Conservation (phyloP, 2,113 vertebrate genomes). For the Eira barbara region DNA sequence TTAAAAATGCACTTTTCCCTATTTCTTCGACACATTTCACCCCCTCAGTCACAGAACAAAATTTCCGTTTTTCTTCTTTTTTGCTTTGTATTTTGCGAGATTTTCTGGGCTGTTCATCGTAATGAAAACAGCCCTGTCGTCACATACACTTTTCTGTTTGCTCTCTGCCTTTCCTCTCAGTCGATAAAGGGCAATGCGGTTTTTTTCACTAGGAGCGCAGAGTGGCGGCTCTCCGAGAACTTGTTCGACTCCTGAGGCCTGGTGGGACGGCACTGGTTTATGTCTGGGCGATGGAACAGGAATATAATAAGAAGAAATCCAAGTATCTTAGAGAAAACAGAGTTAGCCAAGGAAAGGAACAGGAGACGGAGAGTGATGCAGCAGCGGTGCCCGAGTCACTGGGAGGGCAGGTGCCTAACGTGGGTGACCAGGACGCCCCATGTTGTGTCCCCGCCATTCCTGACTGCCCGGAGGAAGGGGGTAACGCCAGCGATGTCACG, state of each 20-base stretch:
- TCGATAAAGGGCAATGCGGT: neutral
- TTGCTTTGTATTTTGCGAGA: neutral
- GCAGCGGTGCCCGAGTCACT: accelerated
- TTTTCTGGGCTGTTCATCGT: neutral
- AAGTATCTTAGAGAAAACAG: constrained; percentile 91
- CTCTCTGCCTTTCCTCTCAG: neutral
- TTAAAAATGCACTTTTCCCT: neutral
- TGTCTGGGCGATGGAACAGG: constrained; percentile 98
- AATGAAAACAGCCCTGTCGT: neutral
- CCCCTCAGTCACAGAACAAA: neutral
- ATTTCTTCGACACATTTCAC: neutral
- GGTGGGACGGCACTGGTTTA: constrained; percentile 95
- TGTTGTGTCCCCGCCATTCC: neutral
- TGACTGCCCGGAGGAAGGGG: neutral
- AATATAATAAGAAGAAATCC: constrained; percentile 92
- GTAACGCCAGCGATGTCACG: neutral
- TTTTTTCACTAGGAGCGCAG: constrained; percentile 87
- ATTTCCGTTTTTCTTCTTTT: neutral
- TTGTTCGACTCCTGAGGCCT: constrained; percentile 89
- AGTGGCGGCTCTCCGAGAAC: constrained; percentile 87
- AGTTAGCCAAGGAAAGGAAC: constrained; percentile 31
- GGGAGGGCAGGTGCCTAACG: neutral
- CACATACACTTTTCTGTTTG: neutral
- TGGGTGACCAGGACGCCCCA: neutral
- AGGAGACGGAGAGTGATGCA: neutral